Conservation (phyloP, 2,797 vertebrate species). For the Lates japonicus region DNA sequence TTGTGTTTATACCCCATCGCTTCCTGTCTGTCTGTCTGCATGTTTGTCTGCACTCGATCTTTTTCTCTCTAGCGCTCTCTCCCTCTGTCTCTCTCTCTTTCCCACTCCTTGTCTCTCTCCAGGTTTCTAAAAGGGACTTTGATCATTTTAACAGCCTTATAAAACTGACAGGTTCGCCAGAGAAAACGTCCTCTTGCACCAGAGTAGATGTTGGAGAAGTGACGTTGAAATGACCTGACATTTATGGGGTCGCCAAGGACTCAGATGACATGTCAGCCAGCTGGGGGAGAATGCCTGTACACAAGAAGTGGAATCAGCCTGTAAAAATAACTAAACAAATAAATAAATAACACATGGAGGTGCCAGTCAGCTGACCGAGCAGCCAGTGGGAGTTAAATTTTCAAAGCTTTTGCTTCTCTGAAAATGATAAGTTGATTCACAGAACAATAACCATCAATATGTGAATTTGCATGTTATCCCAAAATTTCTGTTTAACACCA, state of each 20-base stretch:
- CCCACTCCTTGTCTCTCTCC: constrained; percentile 28
- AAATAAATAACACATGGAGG: constrained; percentile 17
- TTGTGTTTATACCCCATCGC: constrained; percentile 41
- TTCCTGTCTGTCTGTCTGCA: constrained; percentile 32
- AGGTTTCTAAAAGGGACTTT: constrained; percentile 75
- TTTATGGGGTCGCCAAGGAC: constrained; percentile 76
- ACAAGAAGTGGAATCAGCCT: constrained; percentile 17
- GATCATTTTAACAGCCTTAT: constrained; percentile 82
- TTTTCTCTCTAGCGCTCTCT: background rate
- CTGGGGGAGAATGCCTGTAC: constrained; percentile 39
- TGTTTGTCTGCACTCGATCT: constrained; percentile 23
- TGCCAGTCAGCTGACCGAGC: constrained; percentile 46
- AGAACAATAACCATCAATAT: too few species aligned
- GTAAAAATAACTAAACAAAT: constrained; percentile 33
- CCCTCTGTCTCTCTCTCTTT: background rate
- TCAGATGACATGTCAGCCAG: constrained; percentile 51
- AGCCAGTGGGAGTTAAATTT: constrained; percentile 3
- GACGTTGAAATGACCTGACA: constrained; percentile 78
- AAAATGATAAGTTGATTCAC: background rate
- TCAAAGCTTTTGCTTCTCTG: background rate
- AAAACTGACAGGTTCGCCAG: constrained; percentile 75
- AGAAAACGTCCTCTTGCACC: constrained; percentile 70
- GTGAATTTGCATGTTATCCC: too few species aligned
- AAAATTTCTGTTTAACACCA: background rate
- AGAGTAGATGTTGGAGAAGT: constrained; percentile 69